Percentiles rank a stretch among this genome's conserved stretches.
These are phyloP conservation scores for Anthoptus insignis DNA, from an alignment of 2,888 invertebrate species.

Conservation along the genomic window DNA sequence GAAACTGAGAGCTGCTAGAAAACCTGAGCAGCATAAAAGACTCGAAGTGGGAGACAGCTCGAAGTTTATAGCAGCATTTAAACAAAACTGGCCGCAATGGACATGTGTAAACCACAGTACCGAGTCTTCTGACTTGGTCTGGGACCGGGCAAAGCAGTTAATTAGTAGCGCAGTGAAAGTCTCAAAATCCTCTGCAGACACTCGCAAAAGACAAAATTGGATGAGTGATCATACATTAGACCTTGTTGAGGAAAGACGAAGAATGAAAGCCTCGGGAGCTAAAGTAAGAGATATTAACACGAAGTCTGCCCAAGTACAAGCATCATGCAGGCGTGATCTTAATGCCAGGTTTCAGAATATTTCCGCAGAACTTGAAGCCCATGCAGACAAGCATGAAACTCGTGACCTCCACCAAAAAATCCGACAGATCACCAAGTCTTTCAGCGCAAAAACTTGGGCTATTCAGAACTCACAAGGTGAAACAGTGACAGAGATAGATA, in stretches of 20 bases:
- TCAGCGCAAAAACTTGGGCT: conserved; percentile 1
- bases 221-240: conserved; percentile 26
- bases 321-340: conserved; percentile 16
- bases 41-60: not conserved
- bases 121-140: conserved; percentile 12
- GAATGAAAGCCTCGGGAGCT: conserved; percentile 16
- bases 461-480: not conserved
- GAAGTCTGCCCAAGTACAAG: conserved; percentile 20
- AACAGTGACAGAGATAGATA: not conserved
- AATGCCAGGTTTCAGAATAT: conserved; percentile 11
- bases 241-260: conserved; percentile 10
- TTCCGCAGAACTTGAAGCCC: not conserved
- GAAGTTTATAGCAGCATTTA: not conserved
- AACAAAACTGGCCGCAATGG: conserved; percentile 28
- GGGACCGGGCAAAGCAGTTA: conserved; percentile 6
- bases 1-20: conserved; percentile 19
- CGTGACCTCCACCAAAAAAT: conserved; percentile 1
- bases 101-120: not conserved
- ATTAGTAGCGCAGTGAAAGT: not conserved
- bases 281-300: conserved; percentile 11
- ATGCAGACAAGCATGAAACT: not conserved
- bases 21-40: not conserved
- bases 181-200: not conserved
- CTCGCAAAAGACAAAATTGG: conserved; percentile 22
- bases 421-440: not conserved